Evolutionary conservation across 2,113 vertebrate genomes (phyloP), one percentile per base, ranked within the genome.

Genomic region (Chrysemys picta): DNA sequence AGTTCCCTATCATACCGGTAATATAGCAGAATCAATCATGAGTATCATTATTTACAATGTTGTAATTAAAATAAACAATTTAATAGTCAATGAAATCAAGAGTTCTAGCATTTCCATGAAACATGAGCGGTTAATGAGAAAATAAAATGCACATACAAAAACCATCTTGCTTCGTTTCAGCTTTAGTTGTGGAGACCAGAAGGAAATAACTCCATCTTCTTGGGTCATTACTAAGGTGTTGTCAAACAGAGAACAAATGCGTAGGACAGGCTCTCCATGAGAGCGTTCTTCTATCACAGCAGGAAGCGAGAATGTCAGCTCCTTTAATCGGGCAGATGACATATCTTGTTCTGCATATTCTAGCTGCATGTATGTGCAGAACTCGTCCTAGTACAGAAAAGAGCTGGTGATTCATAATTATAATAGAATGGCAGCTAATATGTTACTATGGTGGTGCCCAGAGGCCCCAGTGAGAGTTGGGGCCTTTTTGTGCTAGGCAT

Each of bases 101-200:
- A 88, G 65, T 38, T 81, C 89, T 84, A 82, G 45, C 49, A 72
- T 22, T n/a, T 29, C 65, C 17, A 84, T 19, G 10, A 59, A 76
- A 82, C 16, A 21, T 22, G 25, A 10, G 17, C 31, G 21, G 78
- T 42, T 45, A 27, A 24, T 95, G 95, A 91, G 90, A 94, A 93
- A 95, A 92, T 84, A 91, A 95, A 94, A 16, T 72, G 89, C 88
- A 98, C 99, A 81, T 98, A 99, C 99, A 98, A 99, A 99, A 89
- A 98, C 93, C 75, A 85, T 87, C 95, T 98, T 98, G 96, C 97
- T 98, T 93, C 97, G 98, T 96, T 98, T 98, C 76, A 98, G 90
- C 87, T 98, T 98, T 75, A 99, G 98, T 80, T 98, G 98, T 84
- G 98, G 96, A 88, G 97, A 98, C 98, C 99, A 99, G 95, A 97